Percentiles rank a stretch among this genome's conserved stretches.
These are phyloP conservation scores for Drosophila neoperkinsi DNA, from an alignment of 2,888 invertebrate species.

Conservation along the genomic window DNA sequence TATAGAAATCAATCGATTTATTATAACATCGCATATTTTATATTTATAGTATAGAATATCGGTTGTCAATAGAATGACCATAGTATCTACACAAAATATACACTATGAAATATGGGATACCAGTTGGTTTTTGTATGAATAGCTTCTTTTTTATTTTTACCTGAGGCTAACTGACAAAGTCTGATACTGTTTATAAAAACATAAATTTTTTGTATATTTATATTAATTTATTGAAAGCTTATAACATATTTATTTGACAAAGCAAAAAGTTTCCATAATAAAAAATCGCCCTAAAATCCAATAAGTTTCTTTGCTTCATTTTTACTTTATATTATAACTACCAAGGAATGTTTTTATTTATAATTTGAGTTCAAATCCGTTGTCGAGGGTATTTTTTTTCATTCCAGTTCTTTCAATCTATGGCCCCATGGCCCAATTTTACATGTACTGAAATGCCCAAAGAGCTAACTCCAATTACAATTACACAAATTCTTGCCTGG, in stretches of 20 bases:
- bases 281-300: not conserved
- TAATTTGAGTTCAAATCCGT: not conserved
- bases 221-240: not conserved
- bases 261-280: not conserved
- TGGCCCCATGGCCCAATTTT: conserved; percentile 34
- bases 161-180: not conserved
- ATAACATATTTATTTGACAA: not conserved
- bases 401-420: not conserved
- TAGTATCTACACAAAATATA: not conserved
- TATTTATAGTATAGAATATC: not conserved
- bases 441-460: not conserved
- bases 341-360: not conserved
- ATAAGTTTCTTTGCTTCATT: not conserved
- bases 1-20: not conserved
- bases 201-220: not conserved
- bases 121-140: not conserved
- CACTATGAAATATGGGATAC: not conserved
- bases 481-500: conserved; percentile 4
- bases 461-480: conserved; percentile 37
- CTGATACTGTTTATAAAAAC: not conserved
- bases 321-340: not conserved
- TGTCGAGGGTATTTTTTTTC: not conserved
- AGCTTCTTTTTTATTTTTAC: not conserved
- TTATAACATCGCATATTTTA: not conserved
- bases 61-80: not conserved